These are phyloP conservation scores for Eupithecia exiguata DNA, from an alignment of 2,888 invertebrate genomes.

Conservation along the genomic window DNA sequence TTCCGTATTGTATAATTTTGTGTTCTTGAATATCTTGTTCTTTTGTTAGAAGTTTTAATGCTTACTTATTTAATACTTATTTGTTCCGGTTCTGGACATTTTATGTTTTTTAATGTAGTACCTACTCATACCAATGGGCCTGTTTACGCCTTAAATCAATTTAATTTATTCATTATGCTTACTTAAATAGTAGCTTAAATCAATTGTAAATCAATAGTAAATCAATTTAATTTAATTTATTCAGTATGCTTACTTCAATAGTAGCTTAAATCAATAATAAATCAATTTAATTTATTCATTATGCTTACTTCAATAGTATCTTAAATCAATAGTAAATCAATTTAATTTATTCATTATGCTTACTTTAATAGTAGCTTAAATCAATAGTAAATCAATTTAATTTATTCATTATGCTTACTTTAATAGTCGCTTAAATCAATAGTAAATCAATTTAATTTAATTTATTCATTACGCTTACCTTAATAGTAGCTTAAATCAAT, in stretches of 20 bases:
- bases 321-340: not conserved
- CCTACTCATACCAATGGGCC: too few relatives aligned
- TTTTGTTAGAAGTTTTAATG: not conserved
- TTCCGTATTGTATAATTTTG: conserved; percentile 3
- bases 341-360: too few relatives aligned
- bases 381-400: not conserved
- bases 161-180: too few relatives aligned
- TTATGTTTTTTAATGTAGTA: not conserved
- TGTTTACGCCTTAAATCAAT: not conserved
- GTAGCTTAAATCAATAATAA: not conserved
- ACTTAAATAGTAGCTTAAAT: too few relatives aligned
- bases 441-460: too few relatives aligned
- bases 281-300: not conserved
- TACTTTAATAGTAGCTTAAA: too few relatives aligned
- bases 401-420: too few relatives aligned
- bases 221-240: not conserved
- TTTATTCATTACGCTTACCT: too few relatives aligned
- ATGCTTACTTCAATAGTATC: too few relatives aligned
- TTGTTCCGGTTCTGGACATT: not conserved
- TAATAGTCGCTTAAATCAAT: not conserved
- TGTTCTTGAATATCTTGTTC: not conserved
- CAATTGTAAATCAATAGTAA: too few relatives aligned
- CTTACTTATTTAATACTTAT: not conserved
- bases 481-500: too few relatives aligned
- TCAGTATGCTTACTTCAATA: too few relatives aligned